Evolutionary conservation across 2,888 invertebrate genomes (phyloP).

Genomic region (Coelinius sp.): DNA sequence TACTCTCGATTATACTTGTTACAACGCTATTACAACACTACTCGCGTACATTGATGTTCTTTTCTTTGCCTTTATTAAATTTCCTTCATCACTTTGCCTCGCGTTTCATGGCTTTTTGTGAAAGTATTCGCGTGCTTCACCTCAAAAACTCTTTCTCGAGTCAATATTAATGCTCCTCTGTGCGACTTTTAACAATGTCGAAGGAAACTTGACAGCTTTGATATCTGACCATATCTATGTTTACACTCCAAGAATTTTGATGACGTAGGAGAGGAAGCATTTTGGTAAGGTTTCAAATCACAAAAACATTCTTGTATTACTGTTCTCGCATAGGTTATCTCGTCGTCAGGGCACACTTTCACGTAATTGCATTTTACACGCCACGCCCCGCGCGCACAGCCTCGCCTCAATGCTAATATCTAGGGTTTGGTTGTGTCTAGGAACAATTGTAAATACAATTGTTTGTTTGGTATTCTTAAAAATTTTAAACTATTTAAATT

Average conservation of each 20-base stretch:
- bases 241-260: neutral
- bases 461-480: constrained; percentile 14
- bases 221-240: neutral
- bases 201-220: neutral
- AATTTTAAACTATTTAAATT: neutral
- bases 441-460: constrained; percentile 36
- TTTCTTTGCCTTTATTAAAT: constrained; percentile 35
- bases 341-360: constrained; percentile 52
- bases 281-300: neutral
- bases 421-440: constrained; percentile 49
- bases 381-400: constrained; percentile 53
- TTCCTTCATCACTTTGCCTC: neutral
- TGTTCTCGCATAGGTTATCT: constrained; percentile 23
- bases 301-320: constrained; percentile 13
- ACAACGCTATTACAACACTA: constrained; percentile 51
- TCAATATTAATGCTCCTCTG: too few relatives aligned
- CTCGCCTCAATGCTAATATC: constrained; percentile 58
- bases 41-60: constrained; percentile 42
- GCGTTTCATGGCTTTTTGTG: neutral
- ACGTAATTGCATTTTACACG: constrained; percentile 60
- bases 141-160: too few relatives aligned
- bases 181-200: neutral
- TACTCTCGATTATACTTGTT: constrained; percentile 46
- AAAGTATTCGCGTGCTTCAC: neutral
- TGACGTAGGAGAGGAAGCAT: neutral